Evolutionary conservation across 2,888 invertebrate species (phyloP), one percentile per base, ranked within the genome.

Genomic region (Ametastegia equiseti): DNA sequence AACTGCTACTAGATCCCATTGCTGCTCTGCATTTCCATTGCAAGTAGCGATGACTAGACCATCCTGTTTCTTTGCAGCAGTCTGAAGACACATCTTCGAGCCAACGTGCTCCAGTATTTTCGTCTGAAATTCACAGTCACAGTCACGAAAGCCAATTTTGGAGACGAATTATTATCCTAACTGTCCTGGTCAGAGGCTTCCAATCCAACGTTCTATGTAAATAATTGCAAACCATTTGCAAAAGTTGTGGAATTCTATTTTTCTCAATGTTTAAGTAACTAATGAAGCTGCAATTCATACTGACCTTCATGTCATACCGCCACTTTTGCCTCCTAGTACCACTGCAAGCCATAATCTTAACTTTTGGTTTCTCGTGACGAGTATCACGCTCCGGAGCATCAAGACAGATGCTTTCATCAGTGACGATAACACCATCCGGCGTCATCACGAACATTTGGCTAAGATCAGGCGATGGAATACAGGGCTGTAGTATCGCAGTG

Each of bases 371-470:
- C 0, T 93, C 93, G 86, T 94, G 93, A 79, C 85, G 83, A 33
- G 89, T 89, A 45, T 92, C 92, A 81, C 90, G 92, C 83, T 94
- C 93, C 0, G 95, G 94, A 30, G 95, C 95, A 88, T 98, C 97
- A 81, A 98, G 92, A 86, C 98, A 98, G 5, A 97, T 93, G 7
- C 96, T 97, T 90, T 98, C 98, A 88, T 98, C 97, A 0, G 96
- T 96, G 96, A 97, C 97, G 77, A 98, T 92, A 83, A 93, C 93
- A 0, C 96, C 96, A 45, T 94, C 94, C 45, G 93, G 92, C 0
- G 95, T 95, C 91, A 95, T 95, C 2, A 96, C 95, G 85, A 96
- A 93, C 92, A 97, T 94, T 89, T 96, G 96, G 79, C 95, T 93
- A 80, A 95, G 92, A 86, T 93, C 93, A 13, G 93, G 90, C 39